phyloP scores from a whole-genome alignment of 2,797 vertebrate genomes.

The Pangasius krempfi region DNA sequence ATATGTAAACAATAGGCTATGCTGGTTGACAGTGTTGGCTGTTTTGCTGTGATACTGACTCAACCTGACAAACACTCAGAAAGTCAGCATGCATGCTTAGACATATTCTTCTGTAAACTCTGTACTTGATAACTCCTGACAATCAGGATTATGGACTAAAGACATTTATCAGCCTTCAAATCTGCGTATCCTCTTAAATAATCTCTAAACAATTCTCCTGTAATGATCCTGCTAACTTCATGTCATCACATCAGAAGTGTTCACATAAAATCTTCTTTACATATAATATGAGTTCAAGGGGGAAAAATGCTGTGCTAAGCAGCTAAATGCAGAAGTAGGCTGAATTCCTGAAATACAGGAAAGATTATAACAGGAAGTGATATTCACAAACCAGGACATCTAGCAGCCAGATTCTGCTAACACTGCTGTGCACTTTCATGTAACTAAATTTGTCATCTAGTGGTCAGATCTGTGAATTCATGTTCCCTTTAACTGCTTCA shows the following conservation, averaged over 20 bases:
- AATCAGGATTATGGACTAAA: background rate
- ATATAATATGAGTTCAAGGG: background rate
- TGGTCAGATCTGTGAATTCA: slow-evolving; percentile 1
- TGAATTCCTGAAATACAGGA: slow-evolving; percentile 7
- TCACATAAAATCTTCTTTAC: background rate
- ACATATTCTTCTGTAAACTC: background rate
- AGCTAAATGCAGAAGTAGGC: background rate
- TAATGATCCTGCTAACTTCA: background rate
- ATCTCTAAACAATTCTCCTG: background rate
- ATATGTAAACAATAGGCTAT: slow-evolving; percentile 9
- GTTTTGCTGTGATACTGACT: background rate
- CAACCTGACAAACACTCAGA: background rate
- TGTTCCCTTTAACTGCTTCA: background rate
- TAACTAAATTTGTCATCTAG: background rate
- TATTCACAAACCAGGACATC: slow-evolving; percentile 5
- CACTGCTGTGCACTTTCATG: background rate
- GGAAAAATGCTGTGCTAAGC: slow-evolving; percentile 1
- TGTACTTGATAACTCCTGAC: background rate
- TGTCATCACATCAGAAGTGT: background rate
- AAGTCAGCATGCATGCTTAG: background rate
- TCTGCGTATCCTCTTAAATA: background rate
- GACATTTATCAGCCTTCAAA: background rate
- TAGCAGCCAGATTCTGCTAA: background rate
- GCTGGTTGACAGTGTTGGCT: background rate
- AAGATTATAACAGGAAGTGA: slow-evolving; percentile 23